phyloP scores from a whole-genome alignment of 2,797 vertebrate species.

The Lepilemur septentrionalis region DNA sequence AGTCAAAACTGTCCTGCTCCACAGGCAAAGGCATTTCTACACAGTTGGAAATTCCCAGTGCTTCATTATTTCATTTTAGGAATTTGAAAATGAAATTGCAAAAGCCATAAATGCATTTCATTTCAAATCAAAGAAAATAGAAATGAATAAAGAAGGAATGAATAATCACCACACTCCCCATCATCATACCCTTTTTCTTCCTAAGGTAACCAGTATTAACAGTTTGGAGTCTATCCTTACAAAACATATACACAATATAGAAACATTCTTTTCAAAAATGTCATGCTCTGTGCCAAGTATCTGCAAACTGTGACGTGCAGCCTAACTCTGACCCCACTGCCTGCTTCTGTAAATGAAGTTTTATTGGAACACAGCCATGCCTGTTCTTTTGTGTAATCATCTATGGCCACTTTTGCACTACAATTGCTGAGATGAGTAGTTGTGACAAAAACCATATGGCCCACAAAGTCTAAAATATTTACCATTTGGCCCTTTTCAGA shows the following conservation, averaged over 20 bases:
- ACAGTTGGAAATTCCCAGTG: not conserved
- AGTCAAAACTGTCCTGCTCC: not conserved
- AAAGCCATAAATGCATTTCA: not conserved
- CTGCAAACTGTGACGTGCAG: not conserved
- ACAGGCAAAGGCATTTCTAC: not conserved
- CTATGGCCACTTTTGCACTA: not conserved
- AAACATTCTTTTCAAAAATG: not conserved
- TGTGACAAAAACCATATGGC: not conserved
- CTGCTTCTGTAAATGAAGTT: slow-evolving; percentile 41
- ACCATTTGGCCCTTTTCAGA: not conserved
- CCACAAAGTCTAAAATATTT: not conserved
- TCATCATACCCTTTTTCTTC: not conserved
- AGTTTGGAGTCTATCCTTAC: not conserved
- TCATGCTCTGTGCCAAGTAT: not conserved
- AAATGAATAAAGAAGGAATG: not conserved
- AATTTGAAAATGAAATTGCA: not conserved
- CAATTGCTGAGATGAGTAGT: not conserved
- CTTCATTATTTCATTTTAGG: not conserved
- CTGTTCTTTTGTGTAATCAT: not conserved
- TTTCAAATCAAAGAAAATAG: slow-evolving; percentile 29
- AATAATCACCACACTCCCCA: not conserved
- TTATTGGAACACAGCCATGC: not conserved
- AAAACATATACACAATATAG: not conserved
- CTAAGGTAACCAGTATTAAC: not conserved
- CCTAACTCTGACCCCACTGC: not conserved